These are phyloP conservation scores for Homarus americanus DNA, from an alignment of 1,140 invertebrate genomes.

Conservation along the genomic window DNA sequence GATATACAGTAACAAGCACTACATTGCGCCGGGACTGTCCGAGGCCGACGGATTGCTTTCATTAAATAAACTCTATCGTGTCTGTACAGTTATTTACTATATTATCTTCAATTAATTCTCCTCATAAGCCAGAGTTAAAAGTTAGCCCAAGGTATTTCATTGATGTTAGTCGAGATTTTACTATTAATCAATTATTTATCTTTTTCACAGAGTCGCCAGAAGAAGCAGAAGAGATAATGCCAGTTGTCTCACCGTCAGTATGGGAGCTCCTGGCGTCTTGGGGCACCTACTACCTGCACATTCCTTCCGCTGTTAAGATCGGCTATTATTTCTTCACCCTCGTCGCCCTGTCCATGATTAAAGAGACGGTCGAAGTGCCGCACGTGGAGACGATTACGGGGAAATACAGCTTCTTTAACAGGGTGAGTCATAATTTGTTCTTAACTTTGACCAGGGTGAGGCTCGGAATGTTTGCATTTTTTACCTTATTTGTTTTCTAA, in stretches of 20 bases:
- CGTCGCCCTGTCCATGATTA: background rate
- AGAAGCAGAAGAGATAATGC: background rate
- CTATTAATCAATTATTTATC: background rate
- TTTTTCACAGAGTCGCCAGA: background rate
- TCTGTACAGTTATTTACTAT: too few species aligned
- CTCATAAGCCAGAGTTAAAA: too few species aligned
- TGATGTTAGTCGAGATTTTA: too few species aligned
- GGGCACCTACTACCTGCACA: slow-evolving; percentile 9
- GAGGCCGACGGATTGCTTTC: too few species aligned
- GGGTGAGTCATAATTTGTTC: slow-evolving; percentile 1
- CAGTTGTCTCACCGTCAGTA: background rate
- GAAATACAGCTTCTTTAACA: slow-evolving; percentile 20
- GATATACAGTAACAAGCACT: too few species aligned
- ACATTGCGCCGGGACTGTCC: too few species aligned
- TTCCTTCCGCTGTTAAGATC: background rate
- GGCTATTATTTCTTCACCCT: slow-evolving; percentile 28
- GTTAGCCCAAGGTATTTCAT: too few species aligned
- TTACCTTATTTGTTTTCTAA: background rate
- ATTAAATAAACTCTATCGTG: too few species aligned
- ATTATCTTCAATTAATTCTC: too few species aligned
- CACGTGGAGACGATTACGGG: slow-evolving; percentile 19
- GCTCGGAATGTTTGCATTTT: background rate
- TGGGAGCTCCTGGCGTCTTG: background rate
- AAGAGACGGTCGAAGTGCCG: slow-evolving; percentile 4
- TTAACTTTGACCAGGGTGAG: too few species aligned